A percentile compares a stretch with the other conserved stretches of the same genome.
Conservation (phyloP, 2,888 invertebrate species). For the Scaeva pyrastri region DNA sequence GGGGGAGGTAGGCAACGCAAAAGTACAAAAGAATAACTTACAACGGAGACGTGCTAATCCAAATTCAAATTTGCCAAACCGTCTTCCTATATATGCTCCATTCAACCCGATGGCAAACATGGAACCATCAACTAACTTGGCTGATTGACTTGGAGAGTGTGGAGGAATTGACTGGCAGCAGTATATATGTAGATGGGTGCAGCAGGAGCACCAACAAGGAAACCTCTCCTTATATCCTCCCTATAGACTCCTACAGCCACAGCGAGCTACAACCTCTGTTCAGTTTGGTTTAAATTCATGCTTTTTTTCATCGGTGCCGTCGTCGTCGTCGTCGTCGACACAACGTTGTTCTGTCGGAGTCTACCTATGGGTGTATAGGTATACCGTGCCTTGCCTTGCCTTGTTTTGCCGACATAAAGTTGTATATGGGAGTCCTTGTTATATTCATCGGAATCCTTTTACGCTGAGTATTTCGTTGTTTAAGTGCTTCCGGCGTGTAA, state of each 20-base stretch:
- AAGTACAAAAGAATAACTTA: slow-evolving; percentile 67
- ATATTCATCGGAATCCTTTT: slow-evolving; percentile 56
- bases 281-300: slow-evolving; percentile 37
- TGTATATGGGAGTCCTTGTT: slow-evolving; percentile 24
- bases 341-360: slow-evolving; percentile 8
- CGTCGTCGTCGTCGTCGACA: background rate
- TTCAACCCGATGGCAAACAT: slow-evolving; percentile 30
- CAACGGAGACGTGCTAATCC: slow-evolving; percentile 69
- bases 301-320: background rate
- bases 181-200: no score
- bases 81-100: slow-evolving; percentile 7
- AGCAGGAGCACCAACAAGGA: background rate
- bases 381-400: background rate
- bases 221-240: background rate
- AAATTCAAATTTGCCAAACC: slow-evolving; percentile 69
- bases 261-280: background rate
- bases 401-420: slow-evolving; percentile 8
- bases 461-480: slow-evolving; percentile 70
- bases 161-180: slow-evolving; percentile 35
- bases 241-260: background rate
- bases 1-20: background rate
- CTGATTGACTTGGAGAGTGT: slow-evolving; percentile 58
- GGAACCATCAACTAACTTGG: slow-evolving; percentile 36
- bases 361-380: background rate
- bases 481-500: slow-evolving; percentile 74